These are phyloP conservation scores for Coelopa frigida DNA, from an alignment of 1,140 invertebrate species.

Conservation along the genomic window DNA sequence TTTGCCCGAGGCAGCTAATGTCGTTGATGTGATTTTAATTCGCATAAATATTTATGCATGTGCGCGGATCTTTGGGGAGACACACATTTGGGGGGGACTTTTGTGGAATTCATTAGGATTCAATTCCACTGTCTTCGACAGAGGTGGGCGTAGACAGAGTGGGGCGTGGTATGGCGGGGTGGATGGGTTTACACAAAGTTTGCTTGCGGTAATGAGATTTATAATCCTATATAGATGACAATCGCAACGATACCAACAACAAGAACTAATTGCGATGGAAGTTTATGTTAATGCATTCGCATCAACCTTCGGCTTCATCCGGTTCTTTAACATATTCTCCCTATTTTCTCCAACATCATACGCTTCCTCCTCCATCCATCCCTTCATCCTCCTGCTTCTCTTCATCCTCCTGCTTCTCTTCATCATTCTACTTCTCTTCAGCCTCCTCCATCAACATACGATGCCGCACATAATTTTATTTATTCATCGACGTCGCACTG, in stretches of 20 bases:
- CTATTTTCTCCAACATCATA: no score
- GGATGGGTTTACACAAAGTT: no score
- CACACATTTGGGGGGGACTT: background rate
- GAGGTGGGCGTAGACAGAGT: background rate
- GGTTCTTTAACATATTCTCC: background rate
- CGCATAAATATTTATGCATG: no score
- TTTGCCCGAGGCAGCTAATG: no score
- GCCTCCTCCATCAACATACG: no score
- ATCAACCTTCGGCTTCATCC: no score
- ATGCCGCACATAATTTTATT: no score
- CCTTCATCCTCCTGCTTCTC: background rate
- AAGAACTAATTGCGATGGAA: conserved; percentile 38
- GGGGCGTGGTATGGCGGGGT: no score
- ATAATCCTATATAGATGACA: background rate
- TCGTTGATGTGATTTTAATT: no score
- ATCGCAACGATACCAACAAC: conserved; percentile 15
- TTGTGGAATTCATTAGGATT: conserved; percentile 6
- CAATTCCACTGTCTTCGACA: background rate
- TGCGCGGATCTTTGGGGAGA: no score
- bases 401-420: background rate
- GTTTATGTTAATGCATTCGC: conserved; percentile 39
- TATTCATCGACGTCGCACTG: no score
- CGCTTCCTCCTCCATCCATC: background rate
- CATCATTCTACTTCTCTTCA: no score
- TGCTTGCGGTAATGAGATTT: background rate